Evolutionary conservation across 2,113 vertebrate species (phyloP), one percentile per base, ranked within the genome.

Genomic region (Propithecus coquereli): DNA sequence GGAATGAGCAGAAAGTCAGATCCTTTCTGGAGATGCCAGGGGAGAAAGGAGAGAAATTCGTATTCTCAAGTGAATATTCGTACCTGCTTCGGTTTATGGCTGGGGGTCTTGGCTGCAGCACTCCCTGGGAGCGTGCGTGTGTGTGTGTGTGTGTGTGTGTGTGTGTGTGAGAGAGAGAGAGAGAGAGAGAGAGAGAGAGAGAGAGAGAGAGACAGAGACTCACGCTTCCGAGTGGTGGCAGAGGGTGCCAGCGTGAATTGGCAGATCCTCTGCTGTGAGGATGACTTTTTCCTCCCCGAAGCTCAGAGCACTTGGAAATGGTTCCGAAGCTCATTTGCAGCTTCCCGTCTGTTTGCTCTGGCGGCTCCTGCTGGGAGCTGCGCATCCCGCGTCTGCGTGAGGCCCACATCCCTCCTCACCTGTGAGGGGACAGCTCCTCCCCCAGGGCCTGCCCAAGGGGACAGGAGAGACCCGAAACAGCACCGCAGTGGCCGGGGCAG

Each of bases 401-500:
- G 61, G 61, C 61, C 65, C 81, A 25, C 0, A 1, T 20, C 45
- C 47, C 13, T 45, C 30, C 30, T n/a, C 9, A 6, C 32, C 25
- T 0, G 17, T 3, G 20, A 2, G 45, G 1, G 76, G 74, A 52
- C 59, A 23, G 11, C 63, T n/a, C 66, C 1, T 1, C 82, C 27
- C 74, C 2, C 2, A 0, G 0, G 73, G 18, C 1, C 0, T 2
- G 88, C 18, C 0, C 13, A 23, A 37, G 18, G 18, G 50, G 25
- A 2, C 17, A 18, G 1, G 17, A 8, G 10, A 12, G 73, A 50
- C 40, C 37, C 54, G 71, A 18, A 32, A 63, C 45, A 57, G 89
- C 63, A 52, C 5, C 0, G 0, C 79, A 0, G 23, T 22, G 77
- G 45, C 52, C 13, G 0, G 37, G 5, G 8, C 12, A 3, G 45